Percentiles rank a stretch among this genome's conserved stretches.
Conservation (phyloP, 2,888 invertebrate species). For the Eristalis intricaria region DNA sequence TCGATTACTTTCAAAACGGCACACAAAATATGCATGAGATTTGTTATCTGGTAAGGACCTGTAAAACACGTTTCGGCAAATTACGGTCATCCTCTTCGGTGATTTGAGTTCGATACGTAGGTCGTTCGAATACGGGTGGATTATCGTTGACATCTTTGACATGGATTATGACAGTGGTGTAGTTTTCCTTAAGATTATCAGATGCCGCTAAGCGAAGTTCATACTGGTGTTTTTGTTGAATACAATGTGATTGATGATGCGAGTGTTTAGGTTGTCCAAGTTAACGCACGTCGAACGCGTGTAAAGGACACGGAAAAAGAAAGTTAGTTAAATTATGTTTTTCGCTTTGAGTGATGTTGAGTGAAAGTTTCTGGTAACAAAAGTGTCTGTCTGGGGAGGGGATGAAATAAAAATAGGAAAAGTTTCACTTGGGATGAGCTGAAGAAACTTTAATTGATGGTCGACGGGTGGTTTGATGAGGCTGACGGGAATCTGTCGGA, state of each 20-base stretch:
- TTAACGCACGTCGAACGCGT: background rate
- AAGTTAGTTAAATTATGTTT: slow-evolving; percentile 7
- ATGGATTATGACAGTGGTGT: slow-evolving; percentile 97
- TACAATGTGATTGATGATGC: slow-evolving; percentile 39
- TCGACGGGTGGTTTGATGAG: background rate
- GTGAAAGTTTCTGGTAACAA: slow-evolving; percentile 1
- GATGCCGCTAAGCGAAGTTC: slow-evolving; percentile 97
- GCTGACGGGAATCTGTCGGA: background rate
- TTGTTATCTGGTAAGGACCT: slow-evolving; percentile 83
- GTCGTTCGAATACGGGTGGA: slow-evolving; percentile 97
- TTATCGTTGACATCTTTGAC: slow-evolving; percentile 99
- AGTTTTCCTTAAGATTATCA: slow-evolving; percentile 98
- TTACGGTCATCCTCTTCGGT: slow-evolving; percentile 97
- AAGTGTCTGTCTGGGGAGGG: background rate
- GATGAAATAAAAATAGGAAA: background rate
- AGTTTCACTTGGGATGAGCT: too few species aligned
- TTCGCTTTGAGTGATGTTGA: slow-evolving; percentile 16
- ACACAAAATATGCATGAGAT: slow-evolving; percentile 1
- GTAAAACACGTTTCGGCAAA: slow-evolving; percentile 95
- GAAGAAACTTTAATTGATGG: background rate
- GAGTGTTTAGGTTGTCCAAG: background rate
- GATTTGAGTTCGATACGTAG: slow-evolving; percentile 96
- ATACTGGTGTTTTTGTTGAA: slow-evolving; percentile 85
- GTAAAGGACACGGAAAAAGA: slow-evolving; percentile 32
- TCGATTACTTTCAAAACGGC: slow-evolving; percentile 29